phyloP scores from a whole-genome alignment of 1,140 invertebrate genomes.

The Drosophila ercepeae region DNA sequence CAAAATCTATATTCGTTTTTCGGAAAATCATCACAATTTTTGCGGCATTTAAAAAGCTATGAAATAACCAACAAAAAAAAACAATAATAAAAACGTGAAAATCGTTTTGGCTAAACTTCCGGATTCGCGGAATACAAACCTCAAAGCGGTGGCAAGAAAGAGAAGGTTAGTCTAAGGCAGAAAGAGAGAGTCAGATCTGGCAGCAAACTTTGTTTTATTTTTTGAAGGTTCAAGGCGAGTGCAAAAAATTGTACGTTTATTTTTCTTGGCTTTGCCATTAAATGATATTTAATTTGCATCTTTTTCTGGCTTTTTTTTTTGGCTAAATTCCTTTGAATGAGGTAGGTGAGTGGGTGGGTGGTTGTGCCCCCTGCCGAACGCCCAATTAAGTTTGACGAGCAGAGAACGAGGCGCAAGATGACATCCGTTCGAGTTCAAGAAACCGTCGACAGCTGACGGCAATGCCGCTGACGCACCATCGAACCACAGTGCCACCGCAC shows the following conservation, averaged over 20 bases:
- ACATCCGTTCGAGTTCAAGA: conserved; percentile 39
- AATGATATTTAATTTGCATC: conserved; percentile 57
- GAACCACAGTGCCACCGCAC: too few relatives aligned
- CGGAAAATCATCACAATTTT: conserved; percentile 28
- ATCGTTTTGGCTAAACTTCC: conserved; percentile 60
- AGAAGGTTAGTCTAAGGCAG: not conserved
- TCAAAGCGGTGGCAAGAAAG: not conserved
- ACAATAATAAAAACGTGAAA: conserved; percentile 4
- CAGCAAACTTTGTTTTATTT: conserved; percentile 23
- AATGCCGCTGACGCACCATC: conserved; percentile 32
- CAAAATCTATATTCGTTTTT: conserved; percentile 13
- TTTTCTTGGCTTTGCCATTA: conserved; percentile 32
- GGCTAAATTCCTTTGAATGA: not conserved
- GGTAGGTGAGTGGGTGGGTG: conserved; percentile 21
- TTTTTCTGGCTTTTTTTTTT: not conserved
- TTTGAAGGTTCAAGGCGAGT: conserved; percentile 52
- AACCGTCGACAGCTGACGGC: conserved; percentile 28
- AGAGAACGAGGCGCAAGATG: conserved; percentile 41
- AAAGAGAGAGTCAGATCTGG: conserved; percentile 17
- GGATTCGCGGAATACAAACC: conserved; percentile 28
- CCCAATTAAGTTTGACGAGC: conserved; percentile 54
- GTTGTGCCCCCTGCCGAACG: conserved; percentile 24
- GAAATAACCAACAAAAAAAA: conserved; percentile 27
- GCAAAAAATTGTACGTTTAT: conserved; percentile 10
- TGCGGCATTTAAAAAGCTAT: conserved; percentile 61